Evolutionary conservation across 2,113 vertebrate genomes (phyloP), one percentile per base, ranked within the genome.

Genomic region (Boleophthalmus pectinirostris): DNA sequence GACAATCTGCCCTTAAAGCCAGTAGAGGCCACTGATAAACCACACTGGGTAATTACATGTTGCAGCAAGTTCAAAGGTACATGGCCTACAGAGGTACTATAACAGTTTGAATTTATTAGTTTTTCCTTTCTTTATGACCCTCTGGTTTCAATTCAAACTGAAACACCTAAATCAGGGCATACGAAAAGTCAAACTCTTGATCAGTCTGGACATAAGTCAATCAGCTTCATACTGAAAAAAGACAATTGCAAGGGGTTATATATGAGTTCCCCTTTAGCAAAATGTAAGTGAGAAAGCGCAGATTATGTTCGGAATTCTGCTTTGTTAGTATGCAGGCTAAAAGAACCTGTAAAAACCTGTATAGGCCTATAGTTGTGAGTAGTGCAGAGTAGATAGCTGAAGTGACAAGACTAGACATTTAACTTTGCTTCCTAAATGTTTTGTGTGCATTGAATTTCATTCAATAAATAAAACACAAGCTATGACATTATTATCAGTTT

Each of bases 141-240:
- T 81, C 74, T 84, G 83, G 85, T 73, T 78, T 47, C 23, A 33
- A 85, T 87, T 11, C 72, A 78, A 81, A 82, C 69, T 69, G 83
- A 79, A 45, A 80, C 76, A 84, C 84, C 84, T 82, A 82, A 73
- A 85, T 82, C 60, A 73, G 24, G 54, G 8, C 77, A 23, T 57
- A 35, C 67, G 51, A 10, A 15, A 47, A 47, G 15, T n/a, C 49
- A 35, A 66, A 25, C 20, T n/a, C 68, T 20, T 9, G 69, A 74
- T 15, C 76, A 61, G 73, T 24, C 38, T 12, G 9, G 45, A 29
- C 2, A 68, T 70, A 56, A 21, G n/a, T 56, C 53, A 21, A 56
- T n/a, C n/a, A 56, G n/a, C 5, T 18, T 51, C 15, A 20, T 5
- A 7, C 16, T 20, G 47, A 18, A 51, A 18, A 3, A 49, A 18